These are phyloP conservation scores for Colinus virginianus DNA, from an alignment of 2,113 vertebrate species.

Conservation along the genomic window DNA sequence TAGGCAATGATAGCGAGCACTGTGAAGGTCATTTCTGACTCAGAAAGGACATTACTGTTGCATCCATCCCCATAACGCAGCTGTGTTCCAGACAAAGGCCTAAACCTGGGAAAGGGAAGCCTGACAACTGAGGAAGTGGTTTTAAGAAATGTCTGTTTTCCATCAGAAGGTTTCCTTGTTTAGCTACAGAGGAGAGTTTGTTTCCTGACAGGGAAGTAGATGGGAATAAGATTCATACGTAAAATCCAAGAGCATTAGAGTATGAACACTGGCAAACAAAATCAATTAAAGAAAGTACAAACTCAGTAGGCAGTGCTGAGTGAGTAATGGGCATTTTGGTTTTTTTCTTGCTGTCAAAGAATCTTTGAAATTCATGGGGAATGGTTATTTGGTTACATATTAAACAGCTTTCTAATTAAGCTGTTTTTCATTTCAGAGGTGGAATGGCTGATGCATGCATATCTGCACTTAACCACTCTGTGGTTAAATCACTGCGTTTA, in stretches of 20 bases:
- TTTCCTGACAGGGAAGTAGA: background rate
- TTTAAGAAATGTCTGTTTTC: background rate
- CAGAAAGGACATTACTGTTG: background rate
- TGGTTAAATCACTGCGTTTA: background rate
- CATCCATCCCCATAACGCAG: background rate
- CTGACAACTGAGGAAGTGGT: fast-evolving
- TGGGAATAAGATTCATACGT: fast-evolving
- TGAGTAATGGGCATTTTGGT: fast-evolving
- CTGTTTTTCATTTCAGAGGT: background rate
- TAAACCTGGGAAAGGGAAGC: background rate
- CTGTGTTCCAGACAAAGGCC: background rate
- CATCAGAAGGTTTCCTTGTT: fast-evolving
- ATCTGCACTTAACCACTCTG: too few species aligned
- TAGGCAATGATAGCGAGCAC: background rate
- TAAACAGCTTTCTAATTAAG: background rate
- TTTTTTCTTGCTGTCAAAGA: background rate
- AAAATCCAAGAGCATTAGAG: fast-evolving
- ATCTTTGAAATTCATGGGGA: background rate
- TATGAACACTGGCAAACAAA: background rate
- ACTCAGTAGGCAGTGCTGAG: background rate
- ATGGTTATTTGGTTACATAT: background rate
- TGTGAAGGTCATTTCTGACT: background rate
- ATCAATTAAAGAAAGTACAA: background rate
- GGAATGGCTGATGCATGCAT: background rate
- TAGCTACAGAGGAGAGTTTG: fast-evolving